Evolutionary conservation across 2,888 invertebrate species (phyloP), one percentile per base, ranked within the genome.

Genomic region (Troilus luridus): DNA sequence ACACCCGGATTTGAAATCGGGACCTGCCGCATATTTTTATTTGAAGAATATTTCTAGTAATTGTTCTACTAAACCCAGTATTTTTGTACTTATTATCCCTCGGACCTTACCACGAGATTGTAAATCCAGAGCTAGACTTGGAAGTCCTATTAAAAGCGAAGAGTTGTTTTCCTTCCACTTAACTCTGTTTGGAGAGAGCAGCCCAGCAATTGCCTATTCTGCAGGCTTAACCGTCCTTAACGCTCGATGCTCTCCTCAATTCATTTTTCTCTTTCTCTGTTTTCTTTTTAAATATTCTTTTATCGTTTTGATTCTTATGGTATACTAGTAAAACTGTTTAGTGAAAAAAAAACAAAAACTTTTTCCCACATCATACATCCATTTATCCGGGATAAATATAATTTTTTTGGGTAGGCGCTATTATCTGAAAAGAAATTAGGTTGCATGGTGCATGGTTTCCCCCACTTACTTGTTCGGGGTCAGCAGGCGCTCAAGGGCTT

Each of bases 111-210:
- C 41, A 72, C 72, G 14, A 14, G 67, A 67, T 11, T 67, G 72
- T 77, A 77, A 77, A 77, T 77, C 41, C 41, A 5, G 72, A 41
- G 27, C 27, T 19, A 77, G 72, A 27, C 17, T 19, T 9, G 72
- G 41, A 77, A 41, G 72, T 77, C 17, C 56, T 58, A 85, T 85
- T 85, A 85, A 85, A 58, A 56, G 85, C 12, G 85, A n/a, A 77
- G 72, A 41, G 27, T 85, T 85, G 85, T 85, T 56, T 54, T 21
- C 85, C 21, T n/a, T 58, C 85, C 85, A 56, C 85, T 85, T 58
- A 14, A 85, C 85, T 85, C n/a, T 85, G 85, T 85, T 85, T 85
- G 85, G 11, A 21, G 11, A 85, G 56, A 77, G 72, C 17, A 41
- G 41, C 27, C 1, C 27, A 41, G 41, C 17, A 41, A 77, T 27